phyloP scores from a whole-genome alignment of 1,140 invertebrate species.

The Meloidogyne floridensis region DNA sequence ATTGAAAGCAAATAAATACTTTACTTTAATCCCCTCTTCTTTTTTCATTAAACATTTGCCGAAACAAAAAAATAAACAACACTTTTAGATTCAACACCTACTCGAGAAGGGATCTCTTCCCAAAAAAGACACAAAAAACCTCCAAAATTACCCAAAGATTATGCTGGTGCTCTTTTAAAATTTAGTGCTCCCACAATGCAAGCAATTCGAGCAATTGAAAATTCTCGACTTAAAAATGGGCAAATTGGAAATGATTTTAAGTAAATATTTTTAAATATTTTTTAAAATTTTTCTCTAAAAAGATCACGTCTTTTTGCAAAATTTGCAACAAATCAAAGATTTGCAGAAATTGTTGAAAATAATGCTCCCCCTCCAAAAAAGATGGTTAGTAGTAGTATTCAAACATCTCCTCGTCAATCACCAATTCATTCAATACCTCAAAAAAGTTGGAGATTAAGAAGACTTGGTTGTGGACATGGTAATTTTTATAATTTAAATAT shows the following conservation, averaged over 20 bases:
- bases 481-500: background rate
- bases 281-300: conserved; percentile 16
- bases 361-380: conserved; percentile 32
- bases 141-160: conserved; percentile 27
- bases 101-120: background rate
- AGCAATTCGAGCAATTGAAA: conserved; percentile 54
- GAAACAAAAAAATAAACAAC: no score
- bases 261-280: conserved; percentile 24
- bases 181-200: conserved; percentile 44
- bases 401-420: conserved; percentile 42
- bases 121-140: conserved; percentile 15
- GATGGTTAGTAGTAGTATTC: conserved; percentile 48
- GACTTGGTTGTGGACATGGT: conserved; percentile 20
- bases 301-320: conserved; percentile 35
- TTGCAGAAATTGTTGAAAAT: conserved; percentile 45
- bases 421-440: background rate
- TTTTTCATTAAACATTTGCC: no score
- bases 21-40: no score
- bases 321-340: conserved; percentile 50
- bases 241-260: conserved; percentile 44
- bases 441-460: background rate
- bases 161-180: conserved; percentile 32
- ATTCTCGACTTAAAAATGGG: conserved; percentile 48
- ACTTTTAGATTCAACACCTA: no score
- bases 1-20: no score